These are phyloP conservation scores for Lutraria lutraria DNA, from an alignment of 2,888 invertebrate genomes.

Conservation along the genomic window DNA sequence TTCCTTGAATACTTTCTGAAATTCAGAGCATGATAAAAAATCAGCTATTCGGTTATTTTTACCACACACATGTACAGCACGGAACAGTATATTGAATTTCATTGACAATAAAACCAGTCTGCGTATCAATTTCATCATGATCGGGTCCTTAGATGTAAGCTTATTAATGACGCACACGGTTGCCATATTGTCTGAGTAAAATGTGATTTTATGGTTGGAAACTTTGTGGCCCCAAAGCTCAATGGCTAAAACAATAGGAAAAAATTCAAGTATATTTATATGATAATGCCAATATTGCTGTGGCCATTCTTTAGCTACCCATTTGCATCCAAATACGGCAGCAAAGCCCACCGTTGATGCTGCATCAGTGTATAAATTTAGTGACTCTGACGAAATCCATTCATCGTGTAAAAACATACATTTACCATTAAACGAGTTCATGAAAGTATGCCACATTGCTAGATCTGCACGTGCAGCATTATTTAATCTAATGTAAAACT, in stretches of 20 bases:
- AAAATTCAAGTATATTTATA: slow-evolving; percentile 29
- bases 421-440: slow-evolving; percentile 56
- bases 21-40: slow-evolving; percentile 13
- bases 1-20: slow-evolving; percentile 13
- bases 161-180: neutral
- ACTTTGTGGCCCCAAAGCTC: slow-evolving; percentile 28
- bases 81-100: neutral
- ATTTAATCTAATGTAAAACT: slow-evolving; percentile 31
- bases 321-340: slow-evolving; percentile 47
- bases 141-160: neutral
- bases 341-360: slow-evolving; percentile 50
- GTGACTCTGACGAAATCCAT: slow-evolving; percentile 33
- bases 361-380: slow-evolving; percentile 53
- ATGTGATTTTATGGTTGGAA: neutral
- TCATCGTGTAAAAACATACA: slow-evolving; percentile 55
- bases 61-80: neutral
- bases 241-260: slow-evolving; percentile 24
- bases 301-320: slow-evolving; percentile 38
- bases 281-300: neutral
- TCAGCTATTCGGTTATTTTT: neutral
- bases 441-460: slow-evolving; percentile 48
- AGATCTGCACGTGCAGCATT: slow-evolving; percentile 47
- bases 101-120: neutral
- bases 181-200: neutral
- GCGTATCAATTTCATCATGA: slow-evolving; percentile 5